A percentile compares a stretch with the other conserved stretches of the same genome.
These are phyloP conservation scores for Apteryx mantelli DNA, from an alignment of 2,113 vertebrate species.

Conservation along the genomic window DNA sequence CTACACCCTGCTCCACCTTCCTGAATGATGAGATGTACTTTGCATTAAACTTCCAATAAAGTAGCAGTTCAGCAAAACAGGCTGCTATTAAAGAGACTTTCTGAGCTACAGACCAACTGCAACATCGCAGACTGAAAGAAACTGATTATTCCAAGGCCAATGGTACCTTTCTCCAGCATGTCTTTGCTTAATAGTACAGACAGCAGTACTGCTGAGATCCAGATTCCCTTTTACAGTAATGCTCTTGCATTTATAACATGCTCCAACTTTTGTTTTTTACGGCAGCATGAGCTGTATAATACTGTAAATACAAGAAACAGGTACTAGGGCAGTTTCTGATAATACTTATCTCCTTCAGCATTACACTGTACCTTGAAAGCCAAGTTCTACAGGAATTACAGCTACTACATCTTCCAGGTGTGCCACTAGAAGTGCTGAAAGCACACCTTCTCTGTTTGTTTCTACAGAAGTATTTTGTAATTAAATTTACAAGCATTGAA, in stretches of 20 bases:
- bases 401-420: background rate
- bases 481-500: background rate
- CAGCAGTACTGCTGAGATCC: background rate
- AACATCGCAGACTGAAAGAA: constrained; percentile 7
- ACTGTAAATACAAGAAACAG: background rate
- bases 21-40: background rate
- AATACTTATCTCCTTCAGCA: background rate
- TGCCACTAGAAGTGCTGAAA: background rate
- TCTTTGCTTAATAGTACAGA: background rate
- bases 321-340: background rate
- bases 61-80: background rate
- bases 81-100: background rate
- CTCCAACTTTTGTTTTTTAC: background rate
- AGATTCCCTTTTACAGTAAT: background rate
- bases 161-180: background rate
- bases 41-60: background rate
- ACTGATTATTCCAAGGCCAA: constrained; percentile 1
- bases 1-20: background rate
- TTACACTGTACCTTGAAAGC: background rate
- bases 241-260: background rate
- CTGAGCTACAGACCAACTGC: background rate
- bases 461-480: background rate
- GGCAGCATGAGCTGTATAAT: background rate
- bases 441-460: background rate
- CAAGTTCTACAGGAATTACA: background rate